Evolutionary conservation across 2,888 invertebrate genomes (phyloP).

Genomic region (Drosophila helvetica): DNA sequence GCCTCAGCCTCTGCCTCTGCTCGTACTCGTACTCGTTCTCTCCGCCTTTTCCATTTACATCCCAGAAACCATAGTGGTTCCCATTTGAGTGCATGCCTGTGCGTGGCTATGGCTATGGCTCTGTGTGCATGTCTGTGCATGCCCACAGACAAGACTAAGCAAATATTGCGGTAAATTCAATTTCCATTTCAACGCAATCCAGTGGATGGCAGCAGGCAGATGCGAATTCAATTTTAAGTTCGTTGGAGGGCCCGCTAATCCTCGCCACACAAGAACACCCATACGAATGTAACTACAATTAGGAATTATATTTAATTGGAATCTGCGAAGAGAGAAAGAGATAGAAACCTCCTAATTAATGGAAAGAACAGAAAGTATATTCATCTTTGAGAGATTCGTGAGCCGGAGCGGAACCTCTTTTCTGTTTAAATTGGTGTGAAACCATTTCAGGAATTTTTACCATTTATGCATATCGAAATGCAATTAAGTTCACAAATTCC

Average conservation of each 20-base stretch:
- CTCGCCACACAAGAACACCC: too few species aligned
- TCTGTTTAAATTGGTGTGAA: too few species aligned
- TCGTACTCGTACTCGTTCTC: too few species aligned
- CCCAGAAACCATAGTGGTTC: neutral
- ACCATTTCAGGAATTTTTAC: too few species aligned
- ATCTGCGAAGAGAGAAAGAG: neutral
- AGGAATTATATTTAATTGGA: too few species aligned
- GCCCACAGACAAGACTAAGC: conserved; percentile 35
- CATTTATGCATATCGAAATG: too few species aligned
- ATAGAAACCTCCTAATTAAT: neutral
- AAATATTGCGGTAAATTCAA: conserved; percentile 50
- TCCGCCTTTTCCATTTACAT: conserved; percentile 18
- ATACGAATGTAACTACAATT: neutral
- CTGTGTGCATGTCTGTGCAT: neutral
- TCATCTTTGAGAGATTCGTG: neutral
- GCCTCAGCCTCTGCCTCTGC: conserved; percentile 2
- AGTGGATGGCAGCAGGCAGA: conserved; percentile 2
- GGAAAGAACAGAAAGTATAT: neutral
- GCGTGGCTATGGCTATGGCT: neutral
- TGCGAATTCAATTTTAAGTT: too few species aligned
- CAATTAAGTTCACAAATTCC: too few species aligned
- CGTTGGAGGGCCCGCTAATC: too few species aligned
- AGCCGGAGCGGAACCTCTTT: too few species aligned
- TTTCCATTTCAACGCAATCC: conserved; percentile 36
- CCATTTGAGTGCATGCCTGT: neutral